Percentiles rank a stretch among this genome's conserved stretches.
Evolutionary conservation across 2,113 vertebrate genomes (phyloP).

Genomic region (Monopterus albus): DNA sequence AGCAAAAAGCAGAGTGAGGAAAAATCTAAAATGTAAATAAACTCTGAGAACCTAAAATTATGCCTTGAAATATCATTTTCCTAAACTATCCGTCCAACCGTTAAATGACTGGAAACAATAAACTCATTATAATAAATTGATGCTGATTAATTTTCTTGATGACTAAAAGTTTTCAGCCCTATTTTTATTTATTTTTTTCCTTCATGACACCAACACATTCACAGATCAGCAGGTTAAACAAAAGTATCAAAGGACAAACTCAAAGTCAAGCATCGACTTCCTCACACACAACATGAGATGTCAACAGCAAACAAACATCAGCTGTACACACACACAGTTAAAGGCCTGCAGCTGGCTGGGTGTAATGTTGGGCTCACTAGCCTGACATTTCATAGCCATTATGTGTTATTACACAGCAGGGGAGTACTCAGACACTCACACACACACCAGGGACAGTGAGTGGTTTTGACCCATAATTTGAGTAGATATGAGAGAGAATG

Average conservation of each 20-base stretch:
- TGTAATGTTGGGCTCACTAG: conserved; percentile 59
- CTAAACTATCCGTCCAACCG: too few relatives aligned
- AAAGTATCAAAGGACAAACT: conserved; percentile 28
- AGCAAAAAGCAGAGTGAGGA: too few relatives aligned
- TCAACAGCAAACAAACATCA: conserved; percentile 27
- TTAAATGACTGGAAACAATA: too few relatives aligned
- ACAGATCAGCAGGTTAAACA: conserved; percentile 1
- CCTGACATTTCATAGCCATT: conserved; percentile 74
- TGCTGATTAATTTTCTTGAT: neutral
- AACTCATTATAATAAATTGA: neutral
- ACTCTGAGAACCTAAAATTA: too few relatives aligned
- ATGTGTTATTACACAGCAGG: conserved; percentile 75
- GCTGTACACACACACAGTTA: conserved; percentile 3
- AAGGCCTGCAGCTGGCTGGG: conserved; percentile 18
- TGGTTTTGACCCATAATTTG: conserved; percentile 48
- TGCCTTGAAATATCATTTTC: too few relatives aligned
- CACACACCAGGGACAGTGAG: conserved; percentile 9
- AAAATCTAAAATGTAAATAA: too few relatives aligned
- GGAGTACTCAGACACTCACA: conserved; percentile 21
- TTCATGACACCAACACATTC: neutral
- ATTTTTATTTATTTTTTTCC: neutral
- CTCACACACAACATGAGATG: conserved; percentile 18
- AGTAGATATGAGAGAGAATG: conserved; percentile 42
- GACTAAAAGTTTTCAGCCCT: neutral
- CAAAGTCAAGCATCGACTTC: conserved; percentile 35